Percentiles rank a stretch among this genome's conserved stretches.
These are phyloP conservation scores for Epizoanthus fatuus DNA, from an alignment of 92 coral and sea anemone species.

Conservation along the genomic window DNA sequence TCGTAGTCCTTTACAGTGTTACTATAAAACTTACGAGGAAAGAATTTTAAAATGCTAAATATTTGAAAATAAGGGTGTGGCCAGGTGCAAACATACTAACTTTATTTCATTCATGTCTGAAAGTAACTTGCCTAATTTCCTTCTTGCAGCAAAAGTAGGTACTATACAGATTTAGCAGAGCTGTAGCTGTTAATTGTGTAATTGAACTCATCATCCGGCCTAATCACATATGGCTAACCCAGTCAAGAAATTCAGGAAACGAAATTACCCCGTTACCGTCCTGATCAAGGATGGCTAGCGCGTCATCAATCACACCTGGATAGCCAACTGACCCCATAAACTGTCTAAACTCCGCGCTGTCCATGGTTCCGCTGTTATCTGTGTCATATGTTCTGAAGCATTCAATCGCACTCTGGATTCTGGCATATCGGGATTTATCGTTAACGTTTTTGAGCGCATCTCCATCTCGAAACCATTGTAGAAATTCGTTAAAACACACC, in stretches of 20 bases:
- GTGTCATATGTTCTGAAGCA: conserved; percentile 83
- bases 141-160: too few species aligned
- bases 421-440: conserved; percentile 74
- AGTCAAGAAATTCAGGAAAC: conserved; percentile 86
- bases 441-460: conserved; percentile 72
- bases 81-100: too few species aligned
- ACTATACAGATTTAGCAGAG: too few species aligned
- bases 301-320: conserved; percentile 57
- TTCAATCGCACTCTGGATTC: conserved; percentile 77
- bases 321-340: conserved; percentile 66
- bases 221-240: conserved; percentile 54
- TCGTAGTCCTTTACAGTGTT: too few species aligned
- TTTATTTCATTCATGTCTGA: too few species aligned
- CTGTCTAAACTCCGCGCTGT: conserved; percentile 75
- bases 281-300: conserved; percentile 69
- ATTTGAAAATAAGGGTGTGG: too few species aligned
- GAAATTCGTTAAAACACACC: conserved; percentile 81
- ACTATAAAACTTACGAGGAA: too few species aligned
- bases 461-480: conserved; percentile 78
- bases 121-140: too few species aligned
- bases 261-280: conserved; percentile 92
- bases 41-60: too few species aligned
- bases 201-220: too few species aligned
- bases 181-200: too few species aligned
- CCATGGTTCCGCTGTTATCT: conserved; percentile 89